Evolutionary conservation across 2,888 invertebrate genomes (phyloP).

Genomic region (Dasysyrphus tricinctus): DNA sequence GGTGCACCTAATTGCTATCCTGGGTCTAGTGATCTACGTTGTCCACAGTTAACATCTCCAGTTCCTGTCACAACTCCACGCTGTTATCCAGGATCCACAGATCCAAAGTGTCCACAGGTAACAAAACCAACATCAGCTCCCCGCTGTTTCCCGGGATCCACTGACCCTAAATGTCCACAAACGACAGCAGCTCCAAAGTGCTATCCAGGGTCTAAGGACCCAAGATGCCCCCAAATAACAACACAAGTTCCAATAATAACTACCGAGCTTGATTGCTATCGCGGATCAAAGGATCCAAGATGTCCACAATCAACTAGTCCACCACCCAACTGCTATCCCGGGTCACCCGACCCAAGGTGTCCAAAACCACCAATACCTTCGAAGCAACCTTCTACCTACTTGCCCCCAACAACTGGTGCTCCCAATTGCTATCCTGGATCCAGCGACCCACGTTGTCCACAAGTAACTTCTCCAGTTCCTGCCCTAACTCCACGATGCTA

Average conservation of each 20-base stretch:
- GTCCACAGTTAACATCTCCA: constrained; percentile 34
- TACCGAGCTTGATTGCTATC: constrained; percentile 65
- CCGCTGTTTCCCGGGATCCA: constrained; percentile 44
- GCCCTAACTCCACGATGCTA: too few relatives aligned
- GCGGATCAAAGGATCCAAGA: constrained; percentile 72
- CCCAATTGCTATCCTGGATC: constrained; percentile 82
- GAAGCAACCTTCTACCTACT: constrained; percentile 69
- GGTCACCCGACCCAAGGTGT: constrained; percentile 76
- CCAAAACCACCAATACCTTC: not conserved
- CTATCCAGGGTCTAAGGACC: constrained; percentile 68
- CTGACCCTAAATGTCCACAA: not conserved
- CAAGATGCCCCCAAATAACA: constrained; percentile 52
- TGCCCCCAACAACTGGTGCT: constrained; percentile 69
- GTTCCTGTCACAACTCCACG: not conserved
- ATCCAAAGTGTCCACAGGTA: not conserved
- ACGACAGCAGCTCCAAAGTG: constrained; percentile 10
- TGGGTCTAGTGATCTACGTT: constrained; percentile 79
- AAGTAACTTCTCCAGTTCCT: too few relatives aligned
- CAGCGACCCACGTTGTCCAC: constrained; percentile 76
- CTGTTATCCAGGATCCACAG: constrained; percentile 45
- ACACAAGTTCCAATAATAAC: constrained; percentile 34
- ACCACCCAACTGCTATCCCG: constrained; percentile 78
- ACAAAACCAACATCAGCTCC: not conserved
- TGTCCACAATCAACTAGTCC: constrained; percentile 52
- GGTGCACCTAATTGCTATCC: constrained; percentile 80